Base-by-base conservation (phyloP, 1,140 invertebrate genomes). In the Anoplolepis gracilipes region DNA sequence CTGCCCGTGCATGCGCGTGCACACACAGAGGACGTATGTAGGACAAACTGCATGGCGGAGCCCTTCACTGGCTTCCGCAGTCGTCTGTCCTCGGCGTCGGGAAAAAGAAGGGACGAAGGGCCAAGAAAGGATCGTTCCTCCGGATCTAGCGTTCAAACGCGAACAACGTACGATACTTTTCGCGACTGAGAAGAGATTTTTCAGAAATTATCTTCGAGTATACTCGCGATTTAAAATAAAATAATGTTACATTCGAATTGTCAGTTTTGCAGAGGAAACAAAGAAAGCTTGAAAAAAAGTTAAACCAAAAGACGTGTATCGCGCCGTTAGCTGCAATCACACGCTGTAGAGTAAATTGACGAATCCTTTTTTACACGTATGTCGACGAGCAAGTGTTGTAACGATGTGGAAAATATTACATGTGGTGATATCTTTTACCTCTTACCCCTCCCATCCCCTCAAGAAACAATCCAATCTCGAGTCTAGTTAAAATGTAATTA, bases 41-140 rank as follows among this genome's bases (percentile, higher is more conserved):
- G 49, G 73, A 36, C 70, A 72, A 53, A 79, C 65, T 72, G 78
- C 67, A 82, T 73, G 65, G 22, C 30, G 85, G 22, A 77, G 61
- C 33, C 42, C 53, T 82, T 72, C 65, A 22, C 69, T 57, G 28
- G 75, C 67, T 79, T 73, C 62, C 49, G 72, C 69, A 85, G 77
- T 90, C 84, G 81, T 88, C 62, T 79, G 88, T 87, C 42, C 81
- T 79, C 59, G 49, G 72, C 57, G 73, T 53, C 16, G 42, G 46
- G 22, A 33, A 84, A 33, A 84, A 55, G 57, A 46, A 61, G 70
- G 53, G 25, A 62, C 22, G 72, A 84, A 78, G 8, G 36, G n/a
- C 53, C 39, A 28, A 73, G n/a, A 72, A 61, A 42, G 53, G 67
- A 39, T 72, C 78, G 42, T 57, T 25, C 25, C 53, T 72, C 64